Base-by-base conservation (phyloP, 2,797 vertebrate genomes). In the Cyprinodon diabolis region DNA sequence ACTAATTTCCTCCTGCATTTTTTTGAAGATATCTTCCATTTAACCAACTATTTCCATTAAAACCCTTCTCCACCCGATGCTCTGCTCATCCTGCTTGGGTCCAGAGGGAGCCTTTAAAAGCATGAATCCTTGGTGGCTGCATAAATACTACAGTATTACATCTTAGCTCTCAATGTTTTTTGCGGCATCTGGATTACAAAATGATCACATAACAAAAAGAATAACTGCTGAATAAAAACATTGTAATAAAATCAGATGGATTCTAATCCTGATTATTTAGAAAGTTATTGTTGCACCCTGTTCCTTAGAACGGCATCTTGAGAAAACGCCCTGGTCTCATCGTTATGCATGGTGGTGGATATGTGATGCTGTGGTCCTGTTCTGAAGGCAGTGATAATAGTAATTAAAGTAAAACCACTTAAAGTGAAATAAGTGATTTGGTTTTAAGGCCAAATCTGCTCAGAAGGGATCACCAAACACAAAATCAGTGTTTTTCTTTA, bases 1-100 rank as follows among this genome's bases (percentile, higher is more conserved):
- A 82, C 14, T 55, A 65, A 68, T 49, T 37, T 43, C 40, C 40
- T 43, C 5, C 4, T 43, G 40, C 40, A 43, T 2, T 43, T 43
- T 67, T 74, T 71, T 79, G 57, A 17, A 19, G 37, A 62, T 15
- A 63, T 37, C 11, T 11, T 9, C 77, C 17, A 78, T 72, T 80
- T 66, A 35, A 11, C 3, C 0, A 14, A 65, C 68, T 49, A 40
- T 82, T 81, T 72, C 66, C 40, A 43, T 43, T 40, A 69, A 72
- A 51, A 48, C 40, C 15, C 62, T 71, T 11, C 14, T 40, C 67
- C 68, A 74, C 79, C 85, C 48, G 35, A 81, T 72, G 55, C 62
- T 62, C 30, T 0, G 51, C 68, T 60, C 70, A 47, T 62, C 67
- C 56, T 70, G 51, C 74, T 47, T 68, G 60, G 4, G 62, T 70